Base-by-base conservation (phyloP, 2,113 vertebrate genomes). In the Rynchops niger region DNA sequence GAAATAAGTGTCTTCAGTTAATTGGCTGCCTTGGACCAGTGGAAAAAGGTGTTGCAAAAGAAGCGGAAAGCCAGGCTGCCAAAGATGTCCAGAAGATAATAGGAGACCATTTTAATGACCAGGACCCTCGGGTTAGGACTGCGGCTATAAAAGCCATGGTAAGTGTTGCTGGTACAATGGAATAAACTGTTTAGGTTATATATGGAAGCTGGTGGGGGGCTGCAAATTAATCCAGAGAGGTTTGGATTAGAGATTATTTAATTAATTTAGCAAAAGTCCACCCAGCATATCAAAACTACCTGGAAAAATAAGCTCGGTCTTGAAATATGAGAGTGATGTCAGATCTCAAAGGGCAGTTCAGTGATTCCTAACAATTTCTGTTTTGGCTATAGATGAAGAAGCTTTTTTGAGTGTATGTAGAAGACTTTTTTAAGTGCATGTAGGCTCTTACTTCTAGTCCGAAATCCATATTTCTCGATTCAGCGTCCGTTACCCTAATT, bases 91-190 rank as follows among this genome's bases (percentile, higher is more conserved):
- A 99, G 98, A 99, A 98, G 92, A 98, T 99, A 91, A 99, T 99
- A 96, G 99, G 99, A 17, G 99, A 99, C 91, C 99, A 99, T 95
- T 99, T 99, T 72, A 98, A 90, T 63, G 99, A 99, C 97, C 99
- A 99, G 96, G 99, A 99, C 58, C 99, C 99, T 43, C 98, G 99
- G 56, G 99, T 99, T 20, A 99, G 99, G 84, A 99, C 99, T 2
- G 99, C 99, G 42, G 99, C 99, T 73, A 98, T 99, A 95, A 99
- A 99, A 98, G 99, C 99, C 43, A 99, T 99, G 99, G 99, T 99
- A 98, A 92, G 95, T 47, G 16, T 30, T 55, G 21, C 26, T 84
- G 50, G 25, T 38, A 59, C 2, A 3, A 3, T 63, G 65, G 21
- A 86, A 73, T 38, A 50, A 93, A 19, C 26, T 15, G 6, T 65